These are phyloP conservation scores for Amphimallon solstitiale DNA, from an alignment of 2,888 invertebrate species.

Conservation along the genomic window DNA sequence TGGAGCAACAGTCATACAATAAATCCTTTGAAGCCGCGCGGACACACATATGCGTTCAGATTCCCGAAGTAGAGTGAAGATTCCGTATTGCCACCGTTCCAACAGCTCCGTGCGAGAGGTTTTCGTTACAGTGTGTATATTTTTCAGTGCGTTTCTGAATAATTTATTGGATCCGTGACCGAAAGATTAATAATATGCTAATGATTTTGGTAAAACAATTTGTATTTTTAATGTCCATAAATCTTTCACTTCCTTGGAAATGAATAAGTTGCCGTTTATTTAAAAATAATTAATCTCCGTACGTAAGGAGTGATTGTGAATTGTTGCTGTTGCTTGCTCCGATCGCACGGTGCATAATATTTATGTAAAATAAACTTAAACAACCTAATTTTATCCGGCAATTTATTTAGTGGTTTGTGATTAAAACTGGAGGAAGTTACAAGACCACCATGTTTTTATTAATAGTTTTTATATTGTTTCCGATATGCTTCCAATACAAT, in stretches of 20 bases:
- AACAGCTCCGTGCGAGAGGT: constrained; percentile 3
- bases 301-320: neutral
- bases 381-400: neutral
- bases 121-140: constrained; percentile 23
- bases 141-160: constrained; percentile 19
- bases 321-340: neutral
- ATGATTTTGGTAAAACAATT: constrained; percentile 40
- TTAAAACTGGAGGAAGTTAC: neutral
- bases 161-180: constrained; percentile 31
- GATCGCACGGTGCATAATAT: constrained; percentile 15
- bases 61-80: neutral
- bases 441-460: no score
- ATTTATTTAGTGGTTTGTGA: neutral
- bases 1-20: neutral
- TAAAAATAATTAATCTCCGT: constrained; percentile 39
- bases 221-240: constrained; percentile 41
- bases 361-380: constrained; percentile 15
- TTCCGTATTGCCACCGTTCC: neutral
- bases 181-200: constrained; percentile 41
- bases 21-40: constrained; percentile 6
- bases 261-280: constrained; percentile 40
- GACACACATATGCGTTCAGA: constrained; percentile 8
- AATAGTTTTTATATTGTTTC: no score
- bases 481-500: no score
- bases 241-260: constrained; percentile 40